A percentile compares a stretch with the other conserved stretches of the same genome.
phyloP scores from a whole-genome alignment of 2,797 vertebrate genomes.

The Syncerus caffer region DNA sequence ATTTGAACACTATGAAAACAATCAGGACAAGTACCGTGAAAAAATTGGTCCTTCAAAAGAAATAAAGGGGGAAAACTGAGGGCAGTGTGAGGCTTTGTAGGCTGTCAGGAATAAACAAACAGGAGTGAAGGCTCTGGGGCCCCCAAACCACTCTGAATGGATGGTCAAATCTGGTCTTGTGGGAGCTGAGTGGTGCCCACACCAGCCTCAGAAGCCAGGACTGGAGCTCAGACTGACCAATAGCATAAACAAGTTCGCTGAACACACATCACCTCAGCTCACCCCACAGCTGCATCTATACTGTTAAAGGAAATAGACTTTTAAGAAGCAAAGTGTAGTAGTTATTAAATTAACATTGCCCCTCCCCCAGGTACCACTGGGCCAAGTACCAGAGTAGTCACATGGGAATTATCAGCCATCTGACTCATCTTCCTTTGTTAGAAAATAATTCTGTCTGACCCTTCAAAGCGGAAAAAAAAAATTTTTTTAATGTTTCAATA shows the following conservation, averaged over 20 bases:
- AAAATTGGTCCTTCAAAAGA: slow-evolving; percentile 76
- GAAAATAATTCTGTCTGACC: slow-evolving; percentile 5
- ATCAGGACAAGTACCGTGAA: slow-evolving; percentile 81
- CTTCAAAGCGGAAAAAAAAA: background rate
- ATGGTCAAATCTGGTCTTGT: background rate
- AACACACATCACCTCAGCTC: background rate
- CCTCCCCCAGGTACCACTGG: background rate
- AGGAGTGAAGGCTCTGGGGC: slow-evolving; percentile 44
- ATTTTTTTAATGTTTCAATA: background rate
- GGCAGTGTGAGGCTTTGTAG: slow-evolving; percentile 31
- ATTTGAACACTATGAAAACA: slow-evolving; percentile 84
- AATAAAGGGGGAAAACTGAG: slow-evolving; percentile 49
- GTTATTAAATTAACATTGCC: background rate
- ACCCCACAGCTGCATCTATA: slow-evolving; percentile 36
- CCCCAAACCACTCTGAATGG: slow-evolving; percentile 64
- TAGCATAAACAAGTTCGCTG: background rate
- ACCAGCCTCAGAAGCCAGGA: slow-evolving; percentile 6
- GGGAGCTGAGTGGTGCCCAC: background rate
- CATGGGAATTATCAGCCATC: background rate
- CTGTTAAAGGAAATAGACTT: slow-evolving; percentile 4
- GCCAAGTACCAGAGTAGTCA: background rate
- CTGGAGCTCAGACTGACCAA: background rate
- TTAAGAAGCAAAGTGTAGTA: slow-evolving; percentile 6
- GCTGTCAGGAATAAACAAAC: slow-evolving; percentile 54
- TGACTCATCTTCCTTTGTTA: background rate